Evolutionary conservation across 2,113 vertebrate species (phyloP), one percentile per base, ranked within the genome.

Genomic region (Charadrius vociferus): DNA sequence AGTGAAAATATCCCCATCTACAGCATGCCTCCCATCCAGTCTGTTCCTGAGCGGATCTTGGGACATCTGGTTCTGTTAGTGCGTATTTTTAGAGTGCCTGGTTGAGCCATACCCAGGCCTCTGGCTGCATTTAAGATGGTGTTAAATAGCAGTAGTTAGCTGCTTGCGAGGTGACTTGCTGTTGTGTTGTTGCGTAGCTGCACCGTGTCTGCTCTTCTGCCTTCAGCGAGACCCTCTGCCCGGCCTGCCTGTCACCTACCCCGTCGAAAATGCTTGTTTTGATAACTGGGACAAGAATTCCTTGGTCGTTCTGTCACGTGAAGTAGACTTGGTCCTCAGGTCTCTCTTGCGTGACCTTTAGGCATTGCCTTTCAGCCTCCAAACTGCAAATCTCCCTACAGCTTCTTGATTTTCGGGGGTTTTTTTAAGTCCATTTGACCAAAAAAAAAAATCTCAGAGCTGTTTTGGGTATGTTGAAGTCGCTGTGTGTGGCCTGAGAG

Each of bases 1-100:
- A 98, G 98, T 98, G 73, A 90, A 73, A 32, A 18, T 52, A 18
- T 80, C 66, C 78, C 59, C 58, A 41, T 87, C 70, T 81, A 7
- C 81, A 80, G 55, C 32, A 2, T 87, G n/a, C 58, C 61, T 89
- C 26, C 78, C 56, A 49, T 34, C 61, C 68, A 53, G 30, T 78
- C 19, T 47, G 58, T 56, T 53, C 47, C 29, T 65, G 26, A 58
- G 61, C 15, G 49, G 49, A 78, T 89, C 84, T 68, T 53, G 70
- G 77, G 73, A 16, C 68, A 36, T 84, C 90, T 83, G 78, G 14
- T 84, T 79, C 58, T 85, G 21, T 86, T 63, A 58, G n/a, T 34
- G 43, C 11, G 2, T 83, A 10, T 61, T 90, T 80, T 55, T 56
- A 41, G 74, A 62, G 50, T 59, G 79, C 47, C 52, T 86, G 29